Percentiles rank a stretch among this genome's conserved stretches.
phyloP scores from a whole-genome alignment of 2,888 invertebrate genomes.

The Melanargia galathea region DNA sequence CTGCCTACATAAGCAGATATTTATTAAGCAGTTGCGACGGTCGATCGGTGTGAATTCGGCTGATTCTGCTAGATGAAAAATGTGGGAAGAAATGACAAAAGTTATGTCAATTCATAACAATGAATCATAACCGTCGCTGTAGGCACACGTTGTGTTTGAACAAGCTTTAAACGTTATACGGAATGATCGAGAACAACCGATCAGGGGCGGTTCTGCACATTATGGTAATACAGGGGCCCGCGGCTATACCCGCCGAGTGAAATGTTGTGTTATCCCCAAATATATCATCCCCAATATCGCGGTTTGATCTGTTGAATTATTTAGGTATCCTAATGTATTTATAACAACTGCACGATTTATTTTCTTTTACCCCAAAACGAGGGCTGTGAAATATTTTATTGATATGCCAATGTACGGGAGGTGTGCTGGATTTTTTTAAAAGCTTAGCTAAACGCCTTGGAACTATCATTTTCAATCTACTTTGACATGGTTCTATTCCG shows the following conservation, averaged over 20 bases:
- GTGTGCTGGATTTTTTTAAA: neutral
- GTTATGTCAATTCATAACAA: too few relatives aligned
- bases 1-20: too few relatives aligned
- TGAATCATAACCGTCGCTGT: too few relatives aligned
- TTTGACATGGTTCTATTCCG: too few relatives aligned
- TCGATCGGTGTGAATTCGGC: too few relatives aligned
- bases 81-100: too few relatives aligned
- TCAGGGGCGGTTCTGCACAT: conserved; percentile 1
- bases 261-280: conserved; percentile 14
- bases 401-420: neutral
- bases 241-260: conserved; percentile 1
- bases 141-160: too few relatives aligned
- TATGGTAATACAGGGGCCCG: neutral
- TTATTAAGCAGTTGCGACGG: too few relatives aligned
- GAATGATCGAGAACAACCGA: neutral
- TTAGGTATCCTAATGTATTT: conserved; percentile 7
- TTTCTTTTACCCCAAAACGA: neutral
- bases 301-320: conserved; percentile 24
- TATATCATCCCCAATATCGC: conserved; percentile 22
- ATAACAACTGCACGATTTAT: neutral
- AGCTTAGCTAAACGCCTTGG: too few relatives aligned
- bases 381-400: neutral
- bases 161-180: neutral
- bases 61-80: too few relatives aligned
- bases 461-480: too few relatives aligned